Base-by-base conservation (phyloP, 2,888 invertebrate genomes). In the Drosophila maculinotata region DNA sequence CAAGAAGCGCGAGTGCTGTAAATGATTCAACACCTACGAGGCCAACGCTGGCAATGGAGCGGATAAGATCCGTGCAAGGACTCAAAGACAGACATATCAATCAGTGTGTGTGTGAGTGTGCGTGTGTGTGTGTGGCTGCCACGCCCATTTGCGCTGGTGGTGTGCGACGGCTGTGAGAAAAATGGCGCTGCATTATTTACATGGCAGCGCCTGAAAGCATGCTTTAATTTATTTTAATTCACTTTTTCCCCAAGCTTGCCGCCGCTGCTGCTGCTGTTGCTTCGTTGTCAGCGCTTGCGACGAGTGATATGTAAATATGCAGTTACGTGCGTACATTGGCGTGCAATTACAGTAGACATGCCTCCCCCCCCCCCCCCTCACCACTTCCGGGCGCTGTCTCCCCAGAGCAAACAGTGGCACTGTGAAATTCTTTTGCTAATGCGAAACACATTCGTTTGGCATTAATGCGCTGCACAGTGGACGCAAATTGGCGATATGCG, bases 191-290 rank as follows among this genome's bases (percentile, higher is more conserved):
- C 87, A 88, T 83, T 83, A 83, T 88, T 83, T 84, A 88, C 87
- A 77, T 75, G 84, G 84, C 69, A 45, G 67, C 71, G 77, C 76
- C 88, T 83, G 88, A 86, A 83, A 88, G 88, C 87, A 83, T 84
- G 87, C 81, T 88, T 84, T 88, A 84, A 83, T 88, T 83, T 83
- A 83, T 83, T 83, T 88, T 88, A 88, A 87, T 83, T 83, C 82
- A 83, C 77, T 86, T 79, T 58, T 58, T 54, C 60, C 45, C 57
- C 44, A 23, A 23, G 59, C 63, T 47, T 17, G 41, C n/a, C 17
- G n/a, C 26, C 30, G 45, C 12, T 35, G 17, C 25, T 49, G 17
- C 31, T 52, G 57, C 31, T 28, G 12, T 25, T 56, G 52, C 47
- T 64, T 48, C 47, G 70, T 58, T 68, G 65, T 48, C 58, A 57